These are phyloP conservation scores for Harpagifer antarcticus DNA, from an alignment of 2,797 vertebrate species.

Conservation along the genomic window DNA sequence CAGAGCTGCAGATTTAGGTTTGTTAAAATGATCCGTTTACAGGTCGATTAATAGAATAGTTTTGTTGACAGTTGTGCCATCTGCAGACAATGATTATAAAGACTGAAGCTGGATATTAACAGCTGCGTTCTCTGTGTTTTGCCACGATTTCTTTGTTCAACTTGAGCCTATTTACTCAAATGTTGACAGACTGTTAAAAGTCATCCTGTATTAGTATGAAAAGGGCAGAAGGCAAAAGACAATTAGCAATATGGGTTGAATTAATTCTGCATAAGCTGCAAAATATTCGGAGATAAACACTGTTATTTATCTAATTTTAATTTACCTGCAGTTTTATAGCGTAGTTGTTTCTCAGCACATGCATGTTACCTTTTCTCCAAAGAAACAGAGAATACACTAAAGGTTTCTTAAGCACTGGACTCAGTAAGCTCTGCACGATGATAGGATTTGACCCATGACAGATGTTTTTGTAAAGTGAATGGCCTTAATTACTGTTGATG, in stretches of 20 bases:
- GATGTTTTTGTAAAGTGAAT: slow-evolving; percentile 57
- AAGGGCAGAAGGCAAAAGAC: neutral
- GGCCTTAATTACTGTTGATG: slow-evolving; percentile 66
- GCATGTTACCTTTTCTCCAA: neutral
- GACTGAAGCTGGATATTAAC: neutral
- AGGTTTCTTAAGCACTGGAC: too few relatives aligned
- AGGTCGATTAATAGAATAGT: neutral
- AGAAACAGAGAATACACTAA: neutral
- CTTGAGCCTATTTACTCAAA: neutral
- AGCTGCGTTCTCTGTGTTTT: neutral
- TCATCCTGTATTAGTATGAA: neutral
- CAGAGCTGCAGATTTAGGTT: neutral
- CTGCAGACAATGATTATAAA: neutral
- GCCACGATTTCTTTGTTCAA: neutral
- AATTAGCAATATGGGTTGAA: neutral
- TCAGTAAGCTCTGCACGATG: neutral
- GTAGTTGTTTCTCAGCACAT: neutral
- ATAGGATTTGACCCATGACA: slow-evolving; percentile 46
- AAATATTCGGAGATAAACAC: neutral
- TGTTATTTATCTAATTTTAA: neutral
- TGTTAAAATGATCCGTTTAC: neutral
- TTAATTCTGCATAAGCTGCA: neutral
- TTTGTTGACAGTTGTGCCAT: neutral
- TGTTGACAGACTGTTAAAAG: too few relatives aligned
- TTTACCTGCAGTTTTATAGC: neutral